A percentile compares a stretch with the other conserved stretches of the same genome.
phyloP scores from a whole-genome alignment of 2,797 vertebrate genomes.

The Chloroceryle amazona region DNA sequence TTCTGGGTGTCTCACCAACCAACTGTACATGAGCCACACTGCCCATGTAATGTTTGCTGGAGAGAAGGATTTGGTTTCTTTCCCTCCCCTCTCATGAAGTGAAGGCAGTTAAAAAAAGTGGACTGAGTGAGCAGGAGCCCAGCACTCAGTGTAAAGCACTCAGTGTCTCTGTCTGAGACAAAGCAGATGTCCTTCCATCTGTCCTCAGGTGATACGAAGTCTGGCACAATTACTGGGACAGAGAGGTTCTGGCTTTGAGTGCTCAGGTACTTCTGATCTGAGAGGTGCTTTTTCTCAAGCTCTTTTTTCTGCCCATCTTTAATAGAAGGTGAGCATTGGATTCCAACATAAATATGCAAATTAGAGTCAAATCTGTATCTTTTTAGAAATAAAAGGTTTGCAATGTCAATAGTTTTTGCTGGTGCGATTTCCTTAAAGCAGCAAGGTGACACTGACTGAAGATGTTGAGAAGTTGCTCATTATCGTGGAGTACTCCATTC shows the following conservation, averaged over 20 bases:
- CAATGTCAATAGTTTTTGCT: not conserved
- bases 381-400: not conserved
- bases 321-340: not conserved
- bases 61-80: not conserved
- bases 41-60: not conserved
- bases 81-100: not conserved
- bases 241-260: constrained; percentile 15
- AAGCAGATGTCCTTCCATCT: constrained; percentile 57
- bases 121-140: not conserved
- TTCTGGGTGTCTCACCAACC: not conserved
- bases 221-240: constrained; percentile 34
- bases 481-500: not conserved
- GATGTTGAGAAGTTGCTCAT: not conserved
- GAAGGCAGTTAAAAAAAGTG: constrained; percentile 2
- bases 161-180: constrained; percentile 49
- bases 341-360: not conserved
- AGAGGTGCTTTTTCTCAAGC: not conserved
- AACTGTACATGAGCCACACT: not conserved
- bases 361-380: not conserved
- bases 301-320: not conserved
- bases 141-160: not conserved
- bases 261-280: not conserved
- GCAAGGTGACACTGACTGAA: not conserved
- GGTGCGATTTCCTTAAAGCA: constrained; percentile 2
- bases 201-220: constrained; percentile 25